Percentiles rank a stretch among this genome's conserved stretches.
phyloP scores from a whole-genome alignment of 2,797 vertebrate genomes.

The Scyliorhinus canicula region DNA sequence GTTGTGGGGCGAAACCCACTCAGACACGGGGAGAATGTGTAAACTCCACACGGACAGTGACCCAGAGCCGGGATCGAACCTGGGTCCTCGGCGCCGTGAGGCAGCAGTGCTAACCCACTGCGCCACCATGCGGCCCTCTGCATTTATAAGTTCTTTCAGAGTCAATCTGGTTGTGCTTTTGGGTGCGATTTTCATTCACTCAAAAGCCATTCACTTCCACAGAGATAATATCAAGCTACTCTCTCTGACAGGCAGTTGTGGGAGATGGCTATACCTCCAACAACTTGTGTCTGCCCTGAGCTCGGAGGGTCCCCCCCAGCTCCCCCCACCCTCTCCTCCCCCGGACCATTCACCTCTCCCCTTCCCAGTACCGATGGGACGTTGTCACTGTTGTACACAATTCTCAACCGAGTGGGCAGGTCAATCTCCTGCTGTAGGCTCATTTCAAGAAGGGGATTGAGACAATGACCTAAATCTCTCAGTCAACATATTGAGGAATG shows the following conservation, averaged over 20 bases:
- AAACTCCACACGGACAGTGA: too few species aligned
- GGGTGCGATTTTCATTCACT: not conserved
- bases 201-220: not conserved
- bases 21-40: too few species aligned
- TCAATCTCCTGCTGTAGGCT: too few species aligned
- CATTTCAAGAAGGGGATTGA: not conserved
- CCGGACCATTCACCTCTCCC: too few species aligned
- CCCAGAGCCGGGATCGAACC: too few species aligned
- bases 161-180: not conserved
- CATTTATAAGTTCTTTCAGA: not conserved
- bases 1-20: too few species aligned
- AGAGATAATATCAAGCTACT: not conserved
- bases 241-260: not conserved
- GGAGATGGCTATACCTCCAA: not conserved
- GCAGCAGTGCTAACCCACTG: too few species aligned
- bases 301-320: too few species aligned
- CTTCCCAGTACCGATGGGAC: too few species aligned
- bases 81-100: too few species aligned
- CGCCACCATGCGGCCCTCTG: too few species aligned
- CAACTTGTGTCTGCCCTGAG: not conserved
- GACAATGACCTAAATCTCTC: not conserved
- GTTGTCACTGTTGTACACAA: not conserved
- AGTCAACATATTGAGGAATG: not conserved
- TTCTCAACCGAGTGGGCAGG: not conserved
- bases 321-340: too few species aligned